phyloP scores from a whole-genome alignment of 2,888 invertebrate species.

The Prosapia bicincta region DNA sequence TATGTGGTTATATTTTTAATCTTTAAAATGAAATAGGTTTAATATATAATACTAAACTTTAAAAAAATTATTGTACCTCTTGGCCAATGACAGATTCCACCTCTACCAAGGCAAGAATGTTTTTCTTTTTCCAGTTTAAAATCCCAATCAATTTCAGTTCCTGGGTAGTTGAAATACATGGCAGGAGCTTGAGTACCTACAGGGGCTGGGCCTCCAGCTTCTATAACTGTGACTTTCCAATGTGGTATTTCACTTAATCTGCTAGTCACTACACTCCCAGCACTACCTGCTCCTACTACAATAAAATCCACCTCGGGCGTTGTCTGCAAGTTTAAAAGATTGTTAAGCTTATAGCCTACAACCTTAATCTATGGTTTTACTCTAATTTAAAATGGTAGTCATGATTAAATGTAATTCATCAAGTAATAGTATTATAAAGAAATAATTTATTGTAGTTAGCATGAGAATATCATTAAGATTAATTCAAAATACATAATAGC shows the following conservation, averaged over 20 bases:
- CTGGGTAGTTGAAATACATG: conserved; percentile 23
- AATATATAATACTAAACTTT: too few species aligned
- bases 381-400: too few species aligned
- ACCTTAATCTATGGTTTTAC: too few species aligned
- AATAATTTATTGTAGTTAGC: too few species aligned
- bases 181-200: conserved; percentile 21
- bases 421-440: too few species aligned
- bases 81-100: conserved; percentile 25
- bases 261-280: conserved; percentile 22
- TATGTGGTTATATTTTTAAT: too few species aligned
- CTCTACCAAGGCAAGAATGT: conserved; percentile 19
- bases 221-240: conserved; percentile 23
- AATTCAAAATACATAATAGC: too few species aligned
- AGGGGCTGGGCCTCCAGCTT: conserved; percentile 25
- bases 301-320: conserved; percentile 17
- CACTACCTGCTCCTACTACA: conserved; percentile 9
- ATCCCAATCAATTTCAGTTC: conserved; percentile 26
- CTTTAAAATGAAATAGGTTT: too few species aligned
- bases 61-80: conserved; percentile 3
- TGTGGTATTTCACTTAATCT: conserved; percentile 19
- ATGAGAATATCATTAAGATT: too few species aligned
- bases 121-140: conserved; percentile 16
- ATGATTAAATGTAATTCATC: too few species aligned
- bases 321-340: conserved; percentile 4
- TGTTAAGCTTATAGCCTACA: too few species aligned